These are phyloP conservation scores for Platysteira castanea DNA, from an alignment of 2,113 vertebrate genomes.

Conservation along the genomic window DNA sequence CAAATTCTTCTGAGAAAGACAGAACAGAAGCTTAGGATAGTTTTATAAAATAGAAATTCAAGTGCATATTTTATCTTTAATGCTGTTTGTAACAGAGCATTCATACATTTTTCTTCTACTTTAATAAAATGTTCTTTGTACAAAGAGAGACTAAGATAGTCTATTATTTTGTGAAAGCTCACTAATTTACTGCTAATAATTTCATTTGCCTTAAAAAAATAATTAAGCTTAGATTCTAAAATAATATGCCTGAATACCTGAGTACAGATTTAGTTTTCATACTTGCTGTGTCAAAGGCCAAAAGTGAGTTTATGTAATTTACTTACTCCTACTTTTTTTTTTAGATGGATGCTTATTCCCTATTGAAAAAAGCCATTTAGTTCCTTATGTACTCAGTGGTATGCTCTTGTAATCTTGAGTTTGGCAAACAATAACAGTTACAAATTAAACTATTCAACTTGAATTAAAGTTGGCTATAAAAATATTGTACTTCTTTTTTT, in stretches of 20 bases:
- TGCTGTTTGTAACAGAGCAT: background rate
- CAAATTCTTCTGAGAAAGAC: background rate
- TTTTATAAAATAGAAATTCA: background rate
- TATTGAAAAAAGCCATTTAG: background rate
- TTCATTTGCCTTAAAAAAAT: background rate
- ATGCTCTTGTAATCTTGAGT: background rate
- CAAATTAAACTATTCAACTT: background rate
- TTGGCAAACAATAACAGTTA: conserved; percentile 1
- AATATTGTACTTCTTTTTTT: background rate
- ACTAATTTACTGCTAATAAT: background rate
- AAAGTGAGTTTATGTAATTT: background rate
- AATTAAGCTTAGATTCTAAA: background rate
- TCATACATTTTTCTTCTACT: background rate
- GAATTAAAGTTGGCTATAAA: background rate
- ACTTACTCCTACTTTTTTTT: background rate
- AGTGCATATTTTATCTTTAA: background rate
- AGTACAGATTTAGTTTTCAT: background rate
- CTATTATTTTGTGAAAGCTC: background rate
- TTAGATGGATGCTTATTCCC: background rate
- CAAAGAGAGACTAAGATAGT: background rate
- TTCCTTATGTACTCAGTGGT: background rate
- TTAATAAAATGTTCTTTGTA: background rate
- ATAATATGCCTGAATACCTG: background rate
- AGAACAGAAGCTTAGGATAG: background rate
- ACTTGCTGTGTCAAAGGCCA: background rate